Percentiles rank a stretch among this genome's conserved stretches.
Evolutionary conservation across 2,888 invertebrate species (phyloP).

Genomic region (Thysanoteuthis rhombus): DNA sequence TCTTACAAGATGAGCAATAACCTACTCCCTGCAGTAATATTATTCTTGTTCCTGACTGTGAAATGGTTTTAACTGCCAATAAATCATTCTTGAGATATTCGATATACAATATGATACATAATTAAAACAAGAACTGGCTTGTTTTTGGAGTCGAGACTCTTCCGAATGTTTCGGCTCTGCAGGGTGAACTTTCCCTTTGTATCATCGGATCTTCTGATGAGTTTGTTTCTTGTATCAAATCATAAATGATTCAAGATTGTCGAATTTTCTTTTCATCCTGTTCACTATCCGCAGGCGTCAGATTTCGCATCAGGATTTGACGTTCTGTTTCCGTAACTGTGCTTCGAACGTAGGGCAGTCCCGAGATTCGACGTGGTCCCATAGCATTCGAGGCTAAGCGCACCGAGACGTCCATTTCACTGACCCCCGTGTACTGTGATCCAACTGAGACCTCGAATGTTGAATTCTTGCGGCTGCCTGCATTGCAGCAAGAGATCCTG

Average conservation of each 20-base stretch:
- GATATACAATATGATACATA: not conserved
- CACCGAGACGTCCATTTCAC: not conserved
- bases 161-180: not conserved
- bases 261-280: not conserved
- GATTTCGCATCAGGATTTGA: constrained; percentile 15
- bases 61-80: not conserved
- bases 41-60: not conserved
- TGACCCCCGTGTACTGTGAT: not conserved
- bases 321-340: constrained; percentile 26
- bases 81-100: not conserved
- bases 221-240: not conserved
- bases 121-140: not conserved
- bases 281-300: not conserved
- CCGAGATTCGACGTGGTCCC: not conserved
- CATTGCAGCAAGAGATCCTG: not conserved
- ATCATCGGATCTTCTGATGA: not conserved
- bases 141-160: not conserved
- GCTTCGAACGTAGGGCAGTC: not conserved
- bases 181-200: too few species aligned
- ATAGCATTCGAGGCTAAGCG: not conserved
- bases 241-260: not conserved
- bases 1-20: not conserved
- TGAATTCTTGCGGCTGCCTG: not conserved
- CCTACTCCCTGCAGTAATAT: not conserved
- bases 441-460: not conserved